phyloP scores from a whole-genome alignment of 2,888 invertebrate genomes.

The Leuctra nigra region DNA sequence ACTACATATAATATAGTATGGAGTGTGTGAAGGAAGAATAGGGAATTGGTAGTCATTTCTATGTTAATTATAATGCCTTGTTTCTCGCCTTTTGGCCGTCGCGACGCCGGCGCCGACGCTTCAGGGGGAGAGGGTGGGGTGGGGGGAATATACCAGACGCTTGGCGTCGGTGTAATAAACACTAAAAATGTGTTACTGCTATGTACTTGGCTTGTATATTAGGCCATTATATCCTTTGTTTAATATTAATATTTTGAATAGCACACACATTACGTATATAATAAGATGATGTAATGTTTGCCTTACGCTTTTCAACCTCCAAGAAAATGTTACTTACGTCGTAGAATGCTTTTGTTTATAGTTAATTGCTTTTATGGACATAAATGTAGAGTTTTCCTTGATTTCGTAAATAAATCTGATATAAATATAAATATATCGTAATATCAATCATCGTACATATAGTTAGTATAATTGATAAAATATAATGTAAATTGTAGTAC shows the following conservation, averaged over 20 bases:
- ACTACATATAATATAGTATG: constrained; percentile 2
- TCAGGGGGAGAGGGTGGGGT: too few relatives aligned
- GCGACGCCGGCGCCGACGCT: neutral
- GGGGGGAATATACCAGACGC: neutral
- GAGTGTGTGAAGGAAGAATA: constrained; percentile 3
- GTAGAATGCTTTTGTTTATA: too few relatives aligned
- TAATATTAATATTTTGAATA: neutral
- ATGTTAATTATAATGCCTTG: constrained; percentile 24
- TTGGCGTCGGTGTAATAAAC: neutral
- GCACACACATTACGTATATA: neutral
- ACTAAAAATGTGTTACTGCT: constrained; percentile 17
- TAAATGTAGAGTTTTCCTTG: too few relatives aligned
- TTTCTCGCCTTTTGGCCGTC: constrained; percentile 13
- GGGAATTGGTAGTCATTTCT: constrained; percentile 20
- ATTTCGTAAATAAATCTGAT: too few relatives aligned
- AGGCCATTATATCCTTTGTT: neutral
- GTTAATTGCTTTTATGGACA: too few relatives aligned
- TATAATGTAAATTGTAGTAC: too few relatives aligned
- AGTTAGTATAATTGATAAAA: too few relatives aligned
- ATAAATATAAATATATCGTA: too few relatives aligned
- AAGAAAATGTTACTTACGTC: too few relatives aligned
- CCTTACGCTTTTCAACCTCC: too few relatives aligned
- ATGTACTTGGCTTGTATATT: neutral
- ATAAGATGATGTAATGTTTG: too few relatives aligned
- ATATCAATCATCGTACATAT: too few relatives aligned